Evolutionary conservation across 2,797 vertebrate genomes (phyloP).

Genomic region (Chanos chanos): DNA sequence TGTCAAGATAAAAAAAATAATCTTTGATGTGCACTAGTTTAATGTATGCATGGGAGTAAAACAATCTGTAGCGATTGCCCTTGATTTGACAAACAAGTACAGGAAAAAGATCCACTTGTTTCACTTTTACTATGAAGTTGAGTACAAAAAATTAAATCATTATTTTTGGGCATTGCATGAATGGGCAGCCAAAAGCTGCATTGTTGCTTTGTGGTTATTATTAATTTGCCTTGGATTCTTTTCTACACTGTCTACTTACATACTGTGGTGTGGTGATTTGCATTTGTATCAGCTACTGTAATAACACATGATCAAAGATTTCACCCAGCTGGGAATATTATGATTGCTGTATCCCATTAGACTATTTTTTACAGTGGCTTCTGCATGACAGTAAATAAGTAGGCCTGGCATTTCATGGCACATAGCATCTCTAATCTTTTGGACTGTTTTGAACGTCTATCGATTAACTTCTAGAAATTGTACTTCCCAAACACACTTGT

Average conservation of each 20-base stretch:
- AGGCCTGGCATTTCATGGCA: constrained; percentile 79
- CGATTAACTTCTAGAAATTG: constrained; percentile 72
- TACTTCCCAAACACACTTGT: constrained; percentile 74
- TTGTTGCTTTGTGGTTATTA: constrained; percentile 48
- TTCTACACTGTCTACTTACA: constrained; percentile 13
- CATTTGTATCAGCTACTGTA: constrained; percentile 27
- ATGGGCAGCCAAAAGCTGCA: constrained; percentile 8
- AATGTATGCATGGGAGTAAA: too few relatives aligned
- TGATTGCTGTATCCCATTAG: constrained; percentile 34
- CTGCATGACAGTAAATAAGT: constrained; percentile 85
- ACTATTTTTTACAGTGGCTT: constrained; percentile 69
- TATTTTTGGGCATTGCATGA: constrained; percentile 29
- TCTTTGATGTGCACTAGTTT: too few relatives aligned
- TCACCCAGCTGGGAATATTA: constrained; percentile 2
- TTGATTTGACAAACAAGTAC: too few relatives aligned
- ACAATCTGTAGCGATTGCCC: too few relatives aligned
- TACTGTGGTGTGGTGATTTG: constrained; percentile 36
- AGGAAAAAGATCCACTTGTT: too few relatives aligned
- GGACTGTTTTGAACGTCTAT: constrained; percentile 66
- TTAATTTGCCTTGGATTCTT: constrained; percentile 44
- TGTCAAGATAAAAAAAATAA: too few relatives aligned
- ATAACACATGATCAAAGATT: constrained; percentile 10
- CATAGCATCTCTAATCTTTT: constrained; percentile 63
- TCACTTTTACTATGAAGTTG: not conserved
- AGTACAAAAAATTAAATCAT: constrained; percentile 17